These are phyloP conservation scores for Scaptomyza reducta DNA, from an alignment of 2,888 invertebrate species.

Conservation along the genomic window DNA sequence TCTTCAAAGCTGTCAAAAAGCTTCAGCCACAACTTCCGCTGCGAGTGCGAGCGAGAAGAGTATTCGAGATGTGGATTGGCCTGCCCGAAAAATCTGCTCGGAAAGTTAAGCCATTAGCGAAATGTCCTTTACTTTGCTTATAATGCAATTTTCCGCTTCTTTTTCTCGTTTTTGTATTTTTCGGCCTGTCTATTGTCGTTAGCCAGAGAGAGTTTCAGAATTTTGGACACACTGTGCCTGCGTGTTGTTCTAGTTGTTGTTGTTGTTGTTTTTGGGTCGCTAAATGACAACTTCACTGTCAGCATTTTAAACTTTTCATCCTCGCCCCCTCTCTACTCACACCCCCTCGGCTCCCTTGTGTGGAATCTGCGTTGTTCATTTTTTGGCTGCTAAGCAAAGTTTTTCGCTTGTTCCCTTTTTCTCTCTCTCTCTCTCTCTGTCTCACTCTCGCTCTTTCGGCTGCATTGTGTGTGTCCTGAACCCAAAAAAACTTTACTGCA, in stretches of 20 bases:
- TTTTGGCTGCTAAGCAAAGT: constrained; percentile 60
- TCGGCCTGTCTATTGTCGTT: constrained; percentile 63
- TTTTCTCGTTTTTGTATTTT: constrained; percentile 18
- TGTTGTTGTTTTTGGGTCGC: constrained; percentile 40
- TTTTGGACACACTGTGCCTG: constrained; percentile 64
- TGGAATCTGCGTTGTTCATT: constrained; percentile 51
- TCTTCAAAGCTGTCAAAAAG: constrained; percentile 65
- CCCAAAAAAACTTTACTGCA: constrained; percentile 56
- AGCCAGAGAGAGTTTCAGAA: constrained; percentile 36
- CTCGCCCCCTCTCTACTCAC: not conserved
- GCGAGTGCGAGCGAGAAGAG: constrained; percentile 39
- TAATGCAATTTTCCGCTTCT: constrained; percentile 73
- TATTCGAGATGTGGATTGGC: constrained; percentile 32
- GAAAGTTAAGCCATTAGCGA: constrained; percentile 78
- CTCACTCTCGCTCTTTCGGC: not conserved
- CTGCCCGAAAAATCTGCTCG: constrained; percentile 50
- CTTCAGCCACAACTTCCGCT: constrained; percentile 76
- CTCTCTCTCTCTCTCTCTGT: not conserved
- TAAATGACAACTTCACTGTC: constrained; percentile 77
- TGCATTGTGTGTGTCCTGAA: constrained; percentile 50
- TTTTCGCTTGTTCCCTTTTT: constrained; percentile 46
- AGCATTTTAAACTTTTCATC: constrained; percentile 70
- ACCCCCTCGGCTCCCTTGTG: not conserved
- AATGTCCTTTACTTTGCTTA: constrained; percentile 78
- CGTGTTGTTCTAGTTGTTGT: constrained; percentile 9